Conservation (phyloP, 37 sponge, comb jelly and placozoan genomes). For the Amphimedon queenslandica region DNA sequence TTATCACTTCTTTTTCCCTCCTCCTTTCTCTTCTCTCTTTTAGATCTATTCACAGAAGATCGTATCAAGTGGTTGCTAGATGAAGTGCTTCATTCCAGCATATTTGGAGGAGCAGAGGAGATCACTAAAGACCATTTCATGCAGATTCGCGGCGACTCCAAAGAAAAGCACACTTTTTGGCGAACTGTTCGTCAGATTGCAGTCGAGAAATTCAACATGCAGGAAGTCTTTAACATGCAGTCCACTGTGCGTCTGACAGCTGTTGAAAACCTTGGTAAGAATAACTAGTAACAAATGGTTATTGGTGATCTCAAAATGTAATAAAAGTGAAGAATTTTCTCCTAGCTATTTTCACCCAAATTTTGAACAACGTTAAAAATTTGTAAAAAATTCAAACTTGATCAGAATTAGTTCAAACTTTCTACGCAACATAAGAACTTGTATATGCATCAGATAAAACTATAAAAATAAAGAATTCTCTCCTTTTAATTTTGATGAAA, state of each 20-base stretch:
- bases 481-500: too few relatives aligned
- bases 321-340: too few relatives aligned
- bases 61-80: conserved; percentile 66
- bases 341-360: neutral
- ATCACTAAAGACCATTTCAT: conserved; percentile 56
- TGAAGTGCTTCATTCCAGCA: conserved; percentile 61
- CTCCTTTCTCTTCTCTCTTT: neutral
- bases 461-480: too few relatives aligned
- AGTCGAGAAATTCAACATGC: conserved; percentile 80
- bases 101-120: conserved; percentile 67
- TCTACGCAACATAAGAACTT: too few relatives aligned
- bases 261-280: conserved; percentile 79
- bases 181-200: conserved; percentile 60
- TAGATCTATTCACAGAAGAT: conserved; percentile 55
- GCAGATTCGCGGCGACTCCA: conserved; percentile 55
- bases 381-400: too few relatives aligned
- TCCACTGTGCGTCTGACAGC: conserved; percentile 89
- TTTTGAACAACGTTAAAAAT: neutral
- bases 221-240: conserved; percentile 91
- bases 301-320: too few relatives aligned
- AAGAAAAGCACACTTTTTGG: conserved; percentile 58
- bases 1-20: too few relatives aligned
- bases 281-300: neutral
- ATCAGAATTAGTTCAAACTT: too few relatives aligned
- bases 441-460: too few relatives aligned